Evolutionary conservation across 2,888 invertebrate genomes (phyloP).

Genomic region (Physocephala rufipes): DNA sequence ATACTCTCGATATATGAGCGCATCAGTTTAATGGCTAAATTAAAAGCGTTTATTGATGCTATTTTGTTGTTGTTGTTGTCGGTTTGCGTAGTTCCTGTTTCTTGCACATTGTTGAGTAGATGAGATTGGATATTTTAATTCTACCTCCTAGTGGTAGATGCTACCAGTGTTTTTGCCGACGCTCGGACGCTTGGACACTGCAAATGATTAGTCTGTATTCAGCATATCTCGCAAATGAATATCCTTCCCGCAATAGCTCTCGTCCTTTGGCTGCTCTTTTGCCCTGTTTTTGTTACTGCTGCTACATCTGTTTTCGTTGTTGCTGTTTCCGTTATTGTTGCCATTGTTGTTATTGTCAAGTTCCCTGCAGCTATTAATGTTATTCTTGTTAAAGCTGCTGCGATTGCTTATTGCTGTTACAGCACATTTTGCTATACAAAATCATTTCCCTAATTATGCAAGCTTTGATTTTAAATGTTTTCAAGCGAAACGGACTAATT

Average conservation of each 20-base stretch:
- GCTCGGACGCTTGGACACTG: no score
- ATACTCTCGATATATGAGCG: background rate
- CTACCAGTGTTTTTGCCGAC: background rate
- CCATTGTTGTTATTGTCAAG: background rate
- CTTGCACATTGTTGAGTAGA: no score
- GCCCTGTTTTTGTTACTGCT: no score
- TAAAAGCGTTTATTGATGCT: slow-evolving; percentile 29
- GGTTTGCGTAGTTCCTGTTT: no score
- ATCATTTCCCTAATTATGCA: slow-evolving; percentile 29
- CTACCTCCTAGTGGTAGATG: background rate
- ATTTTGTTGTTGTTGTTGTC: background rate
- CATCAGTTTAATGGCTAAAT: slow-evolving; percentile 34
- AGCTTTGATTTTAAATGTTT: slow-evolving; percentile 27
- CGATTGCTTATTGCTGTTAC: no score
- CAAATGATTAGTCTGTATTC: slow-evolving; percentile 28
- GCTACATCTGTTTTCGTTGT: no score
- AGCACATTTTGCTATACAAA: slow-evolving; percentile 18
- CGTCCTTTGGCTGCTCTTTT: no score
- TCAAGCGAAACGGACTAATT: slow-evolving; percentile 26
- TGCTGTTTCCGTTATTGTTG: background rate
- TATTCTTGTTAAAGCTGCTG: background rate
- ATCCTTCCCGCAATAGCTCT: slow-evolving; percentile 8
- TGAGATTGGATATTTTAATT: no score
- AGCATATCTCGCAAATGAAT: slow-evolving; percentile 6
- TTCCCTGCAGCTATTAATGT: background rate